Evolutionary conservation across 2,113 vertebrate genomes (phyloP), one percentile per base, ranked within the genome.

Genomic region (Hemicordylus capensis): DNA sequence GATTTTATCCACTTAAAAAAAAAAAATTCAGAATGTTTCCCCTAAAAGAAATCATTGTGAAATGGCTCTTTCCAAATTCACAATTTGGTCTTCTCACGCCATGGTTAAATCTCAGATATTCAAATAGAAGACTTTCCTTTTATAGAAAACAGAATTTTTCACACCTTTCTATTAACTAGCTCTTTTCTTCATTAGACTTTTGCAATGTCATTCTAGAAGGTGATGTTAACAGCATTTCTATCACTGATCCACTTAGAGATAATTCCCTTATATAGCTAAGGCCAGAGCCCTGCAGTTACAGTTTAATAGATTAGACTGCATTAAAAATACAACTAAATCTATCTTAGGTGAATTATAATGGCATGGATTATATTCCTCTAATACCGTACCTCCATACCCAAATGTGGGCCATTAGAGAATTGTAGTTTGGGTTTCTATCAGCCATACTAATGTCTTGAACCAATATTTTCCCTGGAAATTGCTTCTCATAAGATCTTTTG

Each of bases 111-210:
- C 48, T 51, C 12, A 51, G 48, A 51, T 51, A 51, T 6, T 51
- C 48, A 51, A 51, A 12, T 12, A 51, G 48, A 8, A 51, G 48
- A 51, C 6, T 8, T 51, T n/a, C n/a, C n/a, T n/a, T 51, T 51
- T 51, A 8, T 12, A 51, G 6, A 51, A 51, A 51, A 51, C 12
- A 89, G 6, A 88, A 87, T 85, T 88, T 91, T 92, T 84, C 72
- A 91, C 88, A 86, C 28, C 86, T 91, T 88, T 90, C 88, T 85
- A 83, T 89, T 85, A 94, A 74, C 85, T 81, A 85, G 24, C 48
- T 85, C 59, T 88, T 88, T 87, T 48, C 51, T 70, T 87, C 90
- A 10, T 75, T 75, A 80, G 86, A 86, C 15, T 7, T 17, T 63
- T 54, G 51, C 78, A 90, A 39, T 46, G 6, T 72, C 58, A 87